Conservation (phyloP, 2,888 invertebrate genomes). For the Trilocha varians region DNA sequence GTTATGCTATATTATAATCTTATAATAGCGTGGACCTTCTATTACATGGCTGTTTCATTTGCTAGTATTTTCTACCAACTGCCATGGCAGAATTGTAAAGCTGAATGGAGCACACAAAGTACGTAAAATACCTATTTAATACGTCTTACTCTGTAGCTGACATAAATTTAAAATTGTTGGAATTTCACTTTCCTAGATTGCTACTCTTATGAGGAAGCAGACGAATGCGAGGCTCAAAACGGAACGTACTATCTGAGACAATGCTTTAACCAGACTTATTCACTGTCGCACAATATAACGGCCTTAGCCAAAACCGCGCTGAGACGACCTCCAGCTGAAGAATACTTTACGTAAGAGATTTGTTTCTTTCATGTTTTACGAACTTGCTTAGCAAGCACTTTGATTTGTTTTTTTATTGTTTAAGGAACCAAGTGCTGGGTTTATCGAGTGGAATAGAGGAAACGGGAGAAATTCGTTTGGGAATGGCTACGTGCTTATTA, state of each 20-base stretch:
- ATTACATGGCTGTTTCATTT: conserved; percentile 77
- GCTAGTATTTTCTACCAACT: conserved; percentile 76
- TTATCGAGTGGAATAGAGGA: conserved; percentile 83
- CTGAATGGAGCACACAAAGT: conserved; percentile 79
- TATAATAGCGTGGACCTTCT: conserved; percentile 85
- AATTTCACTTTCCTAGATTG: conserved; percentile 58
- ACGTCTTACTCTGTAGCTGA: neutral
- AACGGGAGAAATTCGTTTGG: conserved; percentile 77
- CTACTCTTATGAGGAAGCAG: conserved; percentile 78
- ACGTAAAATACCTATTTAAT: conserved; percentile 31
- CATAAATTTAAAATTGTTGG: neutral
- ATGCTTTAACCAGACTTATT: conserved; percentile 75
- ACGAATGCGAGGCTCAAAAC: conserved; percentile 72
- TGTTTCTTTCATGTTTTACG: neutral
- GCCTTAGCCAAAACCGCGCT: conserved; percentile 70
- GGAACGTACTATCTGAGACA: conserved; percentile 77
- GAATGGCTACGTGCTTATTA: conserved; percentile 82
- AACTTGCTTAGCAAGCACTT: neutral
- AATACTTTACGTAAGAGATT: conserved; percentile 78
- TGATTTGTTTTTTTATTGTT: conserved; percentile 11
- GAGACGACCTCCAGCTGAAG: conserved; percentile 79
- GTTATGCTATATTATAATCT: conserved; percentile 85
- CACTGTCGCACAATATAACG: conserved; percentile 68
- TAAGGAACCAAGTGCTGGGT: conserved; percentile 76
- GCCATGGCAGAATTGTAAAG: conserved; percentile 82